These are phyloP conservation scores for Psilopogon haemacephalus DNA, from an alignment of 2,113 vertebrate genomes.

Conservation along the genomic window DNA sequence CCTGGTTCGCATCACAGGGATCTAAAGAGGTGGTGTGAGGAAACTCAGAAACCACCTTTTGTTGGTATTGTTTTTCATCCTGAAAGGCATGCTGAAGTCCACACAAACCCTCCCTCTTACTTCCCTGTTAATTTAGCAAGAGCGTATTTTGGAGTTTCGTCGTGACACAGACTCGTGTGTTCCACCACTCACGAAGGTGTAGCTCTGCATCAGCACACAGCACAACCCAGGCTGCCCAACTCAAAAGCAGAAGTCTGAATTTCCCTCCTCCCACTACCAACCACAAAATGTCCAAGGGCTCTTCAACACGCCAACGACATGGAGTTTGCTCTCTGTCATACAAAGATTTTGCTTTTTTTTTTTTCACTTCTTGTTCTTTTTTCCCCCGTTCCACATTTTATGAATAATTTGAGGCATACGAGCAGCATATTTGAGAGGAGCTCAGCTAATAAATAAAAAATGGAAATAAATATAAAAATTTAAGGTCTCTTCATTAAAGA, in stretches of 20 bases:
- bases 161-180: not conserved
- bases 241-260: not conserved
- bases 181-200: not conserved
- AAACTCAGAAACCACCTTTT: slow-evolving; percentile 40
- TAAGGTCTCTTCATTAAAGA: not conserved
- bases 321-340: not conserved
- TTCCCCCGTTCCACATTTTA: not conserved
- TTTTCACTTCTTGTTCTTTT: not conserved
- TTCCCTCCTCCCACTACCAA: not conserved
- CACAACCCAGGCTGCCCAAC: fast-evolving
- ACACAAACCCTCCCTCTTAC: not conserved
- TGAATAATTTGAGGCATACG: not conserved
- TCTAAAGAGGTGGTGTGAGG: not conserved
- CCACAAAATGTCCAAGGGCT: not conserved
- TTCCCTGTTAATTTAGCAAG: not conserved
- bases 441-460: not conserved
- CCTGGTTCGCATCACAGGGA: not conserved
- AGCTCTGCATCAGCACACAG: not conserved
- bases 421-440: not conserved
- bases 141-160: not conserved
- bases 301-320: not conserved
- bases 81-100: not conserved
- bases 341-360: not conserved
- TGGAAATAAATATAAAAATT: not conserved
- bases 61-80: not conserved